Base-by-base conservation (phyloP, 2,888 invertebrate genomes). In the Coenonympha arcania region DNA sequence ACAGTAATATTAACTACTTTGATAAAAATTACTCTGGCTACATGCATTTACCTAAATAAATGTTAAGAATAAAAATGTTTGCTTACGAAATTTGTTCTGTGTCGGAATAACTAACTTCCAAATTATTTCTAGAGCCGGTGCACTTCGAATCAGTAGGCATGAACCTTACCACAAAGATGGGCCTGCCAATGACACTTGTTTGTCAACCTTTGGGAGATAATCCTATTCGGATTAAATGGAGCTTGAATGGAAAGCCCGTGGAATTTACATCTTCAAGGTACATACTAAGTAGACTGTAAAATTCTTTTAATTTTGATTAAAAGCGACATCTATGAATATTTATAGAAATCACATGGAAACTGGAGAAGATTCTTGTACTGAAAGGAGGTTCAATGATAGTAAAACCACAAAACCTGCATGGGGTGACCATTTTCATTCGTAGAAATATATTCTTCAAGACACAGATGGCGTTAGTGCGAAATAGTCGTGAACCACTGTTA, bases 211-310 rank as follows among this genome's bases (percentile, higher is more conserved):
- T 92, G 54, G 95, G 95, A 1, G 95, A 95, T 75, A 91, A 89
- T 65, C 95, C 95, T 5, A 92, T 95, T 48, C 90, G 92, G 63
- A 90, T 95, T 39, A 89, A 90, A 44, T 95, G 95, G 95, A 90
- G 88, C 40, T 88, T 92, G 61, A 90, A 92, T 67, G 91, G 89
- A 50, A 90, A 90, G 48, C 88, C 90, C 22, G 77, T 93, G 37
- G 92, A 93, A 68, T 87, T 81, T 52, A 69, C 78, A 11, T 69
- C 81, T 2, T 69, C 83, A 3, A 83, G 86, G 87, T 87, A 66
- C 6, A n/a, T n/a, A n/a, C n/a, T n/a, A n/a, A n/a, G n/a, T n/a
- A n/a, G n/a, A n/a, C n/a, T n/a, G n/a, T n/a, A n/a, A n/a, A n/a
- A n/a, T n/a, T n/a, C n/a, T n/a, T n/a, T n/a, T n/a, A n/a, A n/a